Conservation (phyloP, 2,888 invertebrate species). For the Cerastis rubricosa region DNA sequence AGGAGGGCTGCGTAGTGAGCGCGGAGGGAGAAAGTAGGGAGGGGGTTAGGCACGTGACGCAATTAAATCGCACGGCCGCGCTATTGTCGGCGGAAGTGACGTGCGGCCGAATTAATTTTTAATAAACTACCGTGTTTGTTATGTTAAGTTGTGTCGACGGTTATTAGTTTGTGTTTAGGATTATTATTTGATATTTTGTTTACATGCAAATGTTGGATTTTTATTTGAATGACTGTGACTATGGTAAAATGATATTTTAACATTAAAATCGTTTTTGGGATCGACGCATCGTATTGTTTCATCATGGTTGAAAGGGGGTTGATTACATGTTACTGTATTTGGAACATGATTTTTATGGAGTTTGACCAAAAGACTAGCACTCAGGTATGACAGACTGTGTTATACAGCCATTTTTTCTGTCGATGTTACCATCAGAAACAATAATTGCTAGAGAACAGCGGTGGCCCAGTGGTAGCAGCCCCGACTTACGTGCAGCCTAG, state of each 20-base stretch:
- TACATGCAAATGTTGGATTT: neutral
- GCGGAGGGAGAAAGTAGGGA: neutral
- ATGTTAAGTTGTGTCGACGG: slow-evolving; percentile 53
- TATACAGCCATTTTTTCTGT: neutral
- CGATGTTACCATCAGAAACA: neutral
- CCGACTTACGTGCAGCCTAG: no score
- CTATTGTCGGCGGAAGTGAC: slow-evolving; percentile 63
- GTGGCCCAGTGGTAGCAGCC: no score
- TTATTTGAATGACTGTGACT: neutral
- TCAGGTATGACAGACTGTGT: no score
- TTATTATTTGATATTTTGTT: neutral
- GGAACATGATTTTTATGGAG: neutral
- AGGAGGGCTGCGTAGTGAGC: slow-evolving; percentile 5
- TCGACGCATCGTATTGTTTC: neutral
- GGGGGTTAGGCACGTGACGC: slow-evolving; percentile 67
- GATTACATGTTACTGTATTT: neutral
- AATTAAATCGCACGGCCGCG: slow-evolving; percentile 65
- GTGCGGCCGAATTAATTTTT: slow-evolving; percentile 65
- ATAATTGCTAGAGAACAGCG: no score
- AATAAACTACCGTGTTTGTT: slow-evolving; percentile 63
- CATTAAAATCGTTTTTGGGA: neutral
- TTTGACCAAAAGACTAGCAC: neutral
- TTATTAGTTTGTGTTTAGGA: slow-evolving; percentile 61
- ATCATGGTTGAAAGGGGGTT: neutral
- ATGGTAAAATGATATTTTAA: neutral